Conservation (phyloP, 2,888 invertebrate species). For the Temnothorax ravouxi region DNA sequence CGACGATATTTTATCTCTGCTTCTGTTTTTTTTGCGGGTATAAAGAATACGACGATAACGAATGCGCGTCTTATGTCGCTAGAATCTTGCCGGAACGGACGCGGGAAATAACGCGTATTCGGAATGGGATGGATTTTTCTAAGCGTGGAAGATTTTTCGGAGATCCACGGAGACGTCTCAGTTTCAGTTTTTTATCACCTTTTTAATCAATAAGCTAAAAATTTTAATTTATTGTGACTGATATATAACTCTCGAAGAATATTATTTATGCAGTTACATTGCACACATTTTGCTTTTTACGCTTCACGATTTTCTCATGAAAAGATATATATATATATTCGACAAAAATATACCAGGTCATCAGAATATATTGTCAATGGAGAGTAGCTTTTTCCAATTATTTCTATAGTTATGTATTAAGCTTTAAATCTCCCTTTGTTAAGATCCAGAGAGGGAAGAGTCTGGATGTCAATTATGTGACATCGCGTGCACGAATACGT, state of each 20-base stretch:
- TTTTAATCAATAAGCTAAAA: neutral
- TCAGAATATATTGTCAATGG: neutral
- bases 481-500: neutral
- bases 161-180: neutral
- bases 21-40: constrained; percentile 18
- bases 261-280: neutral
- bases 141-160: neutral
- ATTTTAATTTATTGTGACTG: neutral
- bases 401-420: neutral
- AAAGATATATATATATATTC: neutral
- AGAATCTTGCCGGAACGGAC: constrained; percentile 10
- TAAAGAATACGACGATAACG: constrained; percentile 25
- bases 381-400: neutral
- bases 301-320: neutral
- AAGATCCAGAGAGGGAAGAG: neutral
- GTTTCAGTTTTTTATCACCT: neutral
- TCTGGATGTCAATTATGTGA: neutral
- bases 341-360: neutral
- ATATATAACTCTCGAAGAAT: neutral
- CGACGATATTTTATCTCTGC: constrained; percentile 39
- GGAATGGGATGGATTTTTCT: neutral
- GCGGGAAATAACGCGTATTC: constrained; percentile 3
- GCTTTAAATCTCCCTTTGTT: neutral
- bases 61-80: constrained; percentile 15
- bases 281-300: neutral